Conservation (phyloP, 1,140 invertebrate genomes). For the Eueides isabella region DNA sequence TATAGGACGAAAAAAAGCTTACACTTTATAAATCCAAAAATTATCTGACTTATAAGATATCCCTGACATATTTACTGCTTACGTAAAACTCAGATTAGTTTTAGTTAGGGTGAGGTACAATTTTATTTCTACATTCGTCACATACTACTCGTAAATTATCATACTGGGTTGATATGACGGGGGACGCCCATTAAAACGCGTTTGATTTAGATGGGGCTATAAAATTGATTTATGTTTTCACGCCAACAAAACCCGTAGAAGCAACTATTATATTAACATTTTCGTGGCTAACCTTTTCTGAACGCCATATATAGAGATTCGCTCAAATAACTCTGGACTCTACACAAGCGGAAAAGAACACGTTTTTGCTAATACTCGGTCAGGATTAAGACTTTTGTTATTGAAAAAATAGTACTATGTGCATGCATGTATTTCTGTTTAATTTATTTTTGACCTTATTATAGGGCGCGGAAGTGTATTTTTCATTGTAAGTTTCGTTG, state of each 20-base stretch:
- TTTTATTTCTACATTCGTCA: conserved; percentile 83
- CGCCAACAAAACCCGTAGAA: conserved; percentile 81
- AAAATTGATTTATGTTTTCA: conserved; percentile 83
- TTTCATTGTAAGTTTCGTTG: conserved; percentile 54
- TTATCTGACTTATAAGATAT: conserved; percentile 74
- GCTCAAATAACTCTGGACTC: conserved; percentile 42
- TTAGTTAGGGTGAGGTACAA: conserved; percentile 50
- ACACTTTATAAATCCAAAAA: conserved; percentile 75
- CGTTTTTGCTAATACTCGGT: conserved; percentile 11
- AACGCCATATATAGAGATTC: conserved; percentile 58
- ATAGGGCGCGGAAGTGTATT: conserved; percentile 37
- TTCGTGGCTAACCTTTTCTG: conserved; percentile 78
- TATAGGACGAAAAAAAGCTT: conserved; percentile 54
- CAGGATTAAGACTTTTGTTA: conserved; percentile 72
- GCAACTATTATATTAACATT: conserved; percentile 82
- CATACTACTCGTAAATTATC: conserved; percentile 83
- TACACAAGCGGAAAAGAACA: conserved; percentile 21
- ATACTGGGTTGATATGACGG: conserved; percentile 83
- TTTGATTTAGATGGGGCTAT: conserved; percentile 83
- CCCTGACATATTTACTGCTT: conserved; percentile 78
- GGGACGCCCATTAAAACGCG: conserved; percentile 83
- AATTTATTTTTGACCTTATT: conserved; percentile 54
- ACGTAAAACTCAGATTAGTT: conserved; percentile 80
- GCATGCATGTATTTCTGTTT: conserved; percentile 61
- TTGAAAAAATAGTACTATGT: conserved; percentile 75